Conservation (phyloP, 2,797 vertebrate genomes). For the Cuniculus paca region DNA sequence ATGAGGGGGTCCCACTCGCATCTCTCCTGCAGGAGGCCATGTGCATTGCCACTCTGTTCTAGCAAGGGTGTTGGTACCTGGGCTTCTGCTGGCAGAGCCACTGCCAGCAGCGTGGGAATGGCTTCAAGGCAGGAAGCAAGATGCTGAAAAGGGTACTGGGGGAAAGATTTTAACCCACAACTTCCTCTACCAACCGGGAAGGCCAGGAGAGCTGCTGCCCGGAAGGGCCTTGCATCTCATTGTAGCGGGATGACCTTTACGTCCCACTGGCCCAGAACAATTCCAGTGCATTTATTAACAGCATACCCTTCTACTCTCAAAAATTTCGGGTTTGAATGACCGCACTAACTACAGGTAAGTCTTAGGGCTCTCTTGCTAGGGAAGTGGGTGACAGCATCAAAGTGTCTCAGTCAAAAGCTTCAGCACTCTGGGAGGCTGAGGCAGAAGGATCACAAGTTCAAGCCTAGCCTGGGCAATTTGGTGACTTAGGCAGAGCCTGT, state of each 20-base stretch:
- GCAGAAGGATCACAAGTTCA: neutral
- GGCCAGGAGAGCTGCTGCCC: neutral
- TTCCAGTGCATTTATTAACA: neutral
- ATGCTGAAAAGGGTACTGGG: neutral
- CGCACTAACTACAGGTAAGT: neutral
- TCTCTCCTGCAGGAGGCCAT: neutral
- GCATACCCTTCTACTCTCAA: neutral
- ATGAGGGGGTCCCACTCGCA: neutral
- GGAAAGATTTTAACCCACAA: neutral
- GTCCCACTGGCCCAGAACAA: neutral
- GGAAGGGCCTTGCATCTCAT: neutral
- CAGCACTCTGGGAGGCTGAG: neutral
- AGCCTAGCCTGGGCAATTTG: neutral
- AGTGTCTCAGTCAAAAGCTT: neutral
- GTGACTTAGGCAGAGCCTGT: neutral
- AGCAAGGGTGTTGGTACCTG: neutral
- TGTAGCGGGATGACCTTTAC: neutral
- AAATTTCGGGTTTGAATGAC: neutral
- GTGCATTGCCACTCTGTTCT: neutral
- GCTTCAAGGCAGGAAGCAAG: constrained; percentile 5
- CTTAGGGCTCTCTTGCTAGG: neutral
- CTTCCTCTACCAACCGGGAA: neutral
- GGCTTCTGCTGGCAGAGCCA: neutral
- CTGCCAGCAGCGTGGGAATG: neutral
- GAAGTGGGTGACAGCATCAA: neutral